Percentiles rank a stretch among this genome's conserved stretches.
phyloP scores from a whole-genome alignment of 2,113 vertebrate species.

The Ellobius talpinus region DNA sequence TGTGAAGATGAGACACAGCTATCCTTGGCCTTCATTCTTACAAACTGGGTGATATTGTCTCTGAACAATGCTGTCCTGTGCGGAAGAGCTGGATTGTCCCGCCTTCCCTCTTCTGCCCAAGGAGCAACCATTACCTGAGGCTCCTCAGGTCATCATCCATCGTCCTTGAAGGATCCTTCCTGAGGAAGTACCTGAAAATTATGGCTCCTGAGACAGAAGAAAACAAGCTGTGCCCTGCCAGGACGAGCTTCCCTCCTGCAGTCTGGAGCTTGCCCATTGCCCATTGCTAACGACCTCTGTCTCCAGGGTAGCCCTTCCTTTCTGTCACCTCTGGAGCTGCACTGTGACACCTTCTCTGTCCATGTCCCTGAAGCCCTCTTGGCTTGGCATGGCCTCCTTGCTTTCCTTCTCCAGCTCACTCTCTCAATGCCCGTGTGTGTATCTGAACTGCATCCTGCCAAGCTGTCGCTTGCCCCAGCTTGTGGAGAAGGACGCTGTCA shows the following conservation, averaged over 20 bases:
- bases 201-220: not conserved
- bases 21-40: slow-evolving; percentile 14
- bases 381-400: slow-evolving; percentile 88
- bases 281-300: slow-evolving; percentile 81
- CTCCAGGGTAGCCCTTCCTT: slow-evolving; percentile 68
- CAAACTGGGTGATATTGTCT: slow-evolving; percentile 32
- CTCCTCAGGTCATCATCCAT: not conserved
- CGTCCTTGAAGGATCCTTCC: not conserved
- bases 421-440: slow-evolving; percentile 85
- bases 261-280: slow-evolving; percentile 79
- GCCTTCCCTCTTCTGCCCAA: not conserved
- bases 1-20: slow-evolving; percentile 49
- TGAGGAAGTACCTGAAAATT: slow-evolving; percentile 56
- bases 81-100: not conserved
- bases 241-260: not conserved
- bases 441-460: slow-evolving; percentile 81
- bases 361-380: slow-evolving; percentile 82
- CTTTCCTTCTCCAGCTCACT: slow-evolving; percentile 83
- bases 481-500: slow-evolving; percentile 66
- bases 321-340: slow-evolving; percentile 82
- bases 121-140: not conserved
- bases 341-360: slow-evolving; percentile 87
- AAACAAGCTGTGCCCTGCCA: not conserved
- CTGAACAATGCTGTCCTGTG: slow-evolving; percentile 58
- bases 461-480: slow-evolving; percentile 80